These are phyloP conservation scores for Plebejus argus DNA, from an alignment of 2,888 invertebrate species.

Conservation along the genomic window DNA sequence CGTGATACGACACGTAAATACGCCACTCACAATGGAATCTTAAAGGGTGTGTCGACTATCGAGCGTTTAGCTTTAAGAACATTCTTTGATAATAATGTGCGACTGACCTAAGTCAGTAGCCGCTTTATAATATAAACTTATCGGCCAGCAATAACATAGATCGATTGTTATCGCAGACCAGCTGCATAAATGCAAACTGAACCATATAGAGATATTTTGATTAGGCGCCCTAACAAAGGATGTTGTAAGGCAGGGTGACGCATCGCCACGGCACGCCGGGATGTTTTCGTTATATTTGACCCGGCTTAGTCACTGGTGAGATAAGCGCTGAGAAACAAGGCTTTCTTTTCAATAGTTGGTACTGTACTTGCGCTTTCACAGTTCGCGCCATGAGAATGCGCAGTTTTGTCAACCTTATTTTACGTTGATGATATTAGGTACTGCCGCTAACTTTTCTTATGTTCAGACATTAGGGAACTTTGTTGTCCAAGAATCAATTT, in stretches of 20 bases:
- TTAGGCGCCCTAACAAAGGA: slow-evolving; percentile 46
- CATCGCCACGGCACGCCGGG: slow-evolving; percentile 42
- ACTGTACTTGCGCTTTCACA: slow-evolving; percentile 30
- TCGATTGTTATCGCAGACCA: slow-evolving; percentile 1
- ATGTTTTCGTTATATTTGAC: slow-evolving; percentile 46
- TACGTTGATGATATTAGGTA: not conserved
- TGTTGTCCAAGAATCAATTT: too few relatives aligned
- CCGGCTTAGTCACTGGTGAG: slow-evolving; percentile 46
- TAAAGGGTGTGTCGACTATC: not conserved
- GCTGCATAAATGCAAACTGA: slow-evolving; percentile 35
- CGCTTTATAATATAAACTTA: slow-evolving; percentile 6
- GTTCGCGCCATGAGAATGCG: slow-evolving; percentile 5
- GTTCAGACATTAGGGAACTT: too few relatives aligned
- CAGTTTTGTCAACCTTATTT: not conserved
- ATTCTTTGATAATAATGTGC: slow-evolving; percentile 16
- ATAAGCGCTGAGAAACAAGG: slow-evolving; percentile 40
- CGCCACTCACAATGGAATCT: not conserved
- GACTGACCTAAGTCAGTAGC: slow-evolving; percentile 8
- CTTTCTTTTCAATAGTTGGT: slow-evolving; percentile 35
- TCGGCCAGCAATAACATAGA: slow-evolving; percentile 28
- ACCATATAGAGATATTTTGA: slow-evolving; percentile 38
- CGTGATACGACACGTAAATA: not conserved
- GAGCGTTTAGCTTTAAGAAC: not conserved
- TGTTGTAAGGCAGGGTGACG: slow-evolving; percentile 45
- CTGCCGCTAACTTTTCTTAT: not conserved